phyloP scores from a whole-genome alignment of 2,888 invertebrate genomes.

The Geophilus truncorum region DNA sequence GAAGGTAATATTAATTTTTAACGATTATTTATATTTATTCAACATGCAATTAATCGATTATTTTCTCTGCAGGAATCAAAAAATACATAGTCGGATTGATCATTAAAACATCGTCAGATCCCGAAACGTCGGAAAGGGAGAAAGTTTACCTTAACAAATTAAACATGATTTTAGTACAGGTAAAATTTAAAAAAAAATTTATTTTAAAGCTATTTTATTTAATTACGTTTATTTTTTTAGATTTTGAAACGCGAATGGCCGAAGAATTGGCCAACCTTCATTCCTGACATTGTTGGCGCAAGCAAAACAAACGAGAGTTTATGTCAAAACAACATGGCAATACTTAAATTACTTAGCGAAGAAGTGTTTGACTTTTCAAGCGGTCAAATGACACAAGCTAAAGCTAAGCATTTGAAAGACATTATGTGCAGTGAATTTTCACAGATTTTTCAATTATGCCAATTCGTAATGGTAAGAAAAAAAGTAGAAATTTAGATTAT shows the following conservation, averaged over 20 bases:
- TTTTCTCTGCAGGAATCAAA: constrained; percentile 70
- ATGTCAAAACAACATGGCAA: constrained; percentile 99
- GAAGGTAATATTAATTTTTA: constrained; percentile 57
- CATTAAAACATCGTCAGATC: constrained; percentile 94
- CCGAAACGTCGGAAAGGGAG: constrained; percentile 79
- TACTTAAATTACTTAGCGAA: constrained; percentile 77
- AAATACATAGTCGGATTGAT: constrained; percentile 98
- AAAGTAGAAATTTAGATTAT: no score
- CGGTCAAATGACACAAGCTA: constrained; percentile 97
- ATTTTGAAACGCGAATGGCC: constrained; percentile 99
- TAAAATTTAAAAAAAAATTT: constrained; percentile 43
- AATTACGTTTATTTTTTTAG: constrained; percentile 46
- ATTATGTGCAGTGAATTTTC: constrained; percentile 99
- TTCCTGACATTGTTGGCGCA: constrained; percentile 97
- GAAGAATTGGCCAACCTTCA: constrained; percentile 98
- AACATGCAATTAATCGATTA: no score
- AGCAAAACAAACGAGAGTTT: constrained; percentile 98
- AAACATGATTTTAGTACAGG: constrained; percentile 97
- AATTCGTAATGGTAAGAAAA: constrained; percentile 73
- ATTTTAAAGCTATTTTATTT: not conserved
- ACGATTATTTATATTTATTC: not conserved
- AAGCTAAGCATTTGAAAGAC: constrained; percentile 98
- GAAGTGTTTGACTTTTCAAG: constrained; percentile 99
- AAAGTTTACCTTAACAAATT: constrained; percentile 96
- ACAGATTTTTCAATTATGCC: constrained; percentile 95